Evolutionary conservation across 2,888 invertebrate genomes (phyloP), one percentile per base, ranked within the genome.

Genomic region (Polyommatus icarus): DNA sequence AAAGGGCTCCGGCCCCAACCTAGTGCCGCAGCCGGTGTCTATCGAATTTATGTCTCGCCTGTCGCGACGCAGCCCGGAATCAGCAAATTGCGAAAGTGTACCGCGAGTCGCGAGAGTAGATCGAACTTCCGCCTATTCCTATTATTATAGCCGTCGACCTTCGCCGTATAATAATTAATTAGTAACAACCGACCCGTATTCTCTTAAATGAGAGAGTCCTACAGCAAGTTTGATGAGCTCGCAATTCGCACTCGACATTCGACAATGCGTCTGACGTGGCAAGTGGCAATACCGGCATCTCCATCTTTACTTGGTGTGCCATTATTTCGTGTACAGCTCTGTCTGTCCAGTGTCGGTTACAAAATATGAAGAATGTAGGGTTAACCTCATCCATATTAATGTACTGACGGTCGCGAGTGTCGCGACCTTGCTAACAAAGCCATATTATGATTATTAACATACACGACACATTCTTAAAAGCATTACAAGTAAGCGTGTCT

Each of bases 351-450:
- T 61, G 12, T 18, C 71, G 71, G 71, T 71, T 71, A 36, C 18
- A 18, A 36, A 71, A 71, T 18, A 71, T 15, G 36, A 32, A 36
- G 18, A 36, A 18, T 36, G 36, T 71, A 18, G 3, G 12, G 61
- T 24, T 59, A 12, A 61, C 61, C 61, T 61, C 61, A 61, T 10
- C 4, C 10, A 61, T 61, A 61, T 20, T 61, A 61, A 24, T 71
- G 32, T 15, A 7, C 29, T 71, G 36, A 71, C 32, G 36, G 29
- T 71, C 36, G n/a, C 71, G 36, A 71, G 36, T 36, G 29, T 71
- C 36, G n/a, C 71, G 36, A 71, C 71, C 71, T 71, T 71, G 71
- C 29, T 7, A 18, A 36, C 71, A 36, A 71, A 71, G 71, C 71
- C 71, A 71, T 71, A 36, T 61, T 54, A 61, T 24, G 20, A 59